Evolutionary conservation across 92 coral and sea anemone species (phyloP).

Genomic region (Chrysogorgia sp.): DNA sequence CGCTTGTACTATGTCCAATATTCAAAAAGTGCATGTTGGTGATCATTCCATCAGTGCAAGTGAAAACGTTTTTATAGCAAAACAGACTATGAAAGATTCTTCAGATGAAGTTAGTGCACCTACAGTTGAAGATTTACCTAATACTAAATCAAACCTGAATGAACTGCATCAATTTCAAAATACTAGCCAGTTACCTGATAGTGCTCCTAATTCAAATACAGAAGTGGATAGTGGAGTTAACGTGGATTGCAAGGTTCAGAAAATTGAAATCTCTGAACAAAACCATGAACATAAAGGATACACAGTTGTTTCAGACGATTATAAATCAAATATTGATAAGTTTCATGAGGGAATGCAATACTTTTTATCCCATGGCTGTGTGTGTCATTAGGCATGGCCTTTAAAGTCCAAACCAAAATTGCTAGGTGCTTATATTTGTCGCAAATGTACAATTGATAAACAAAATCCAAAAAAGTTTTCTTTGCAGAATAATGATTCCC

Average conservation of each 20-base stretch:
- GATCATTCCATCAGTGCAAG: neutral
- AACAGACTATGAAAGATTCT: no score
- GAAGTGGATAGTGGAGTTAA: no score
- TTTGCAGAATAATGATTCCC: constrained; percentile 67
- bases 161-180: no score
- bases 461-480: constrained; percentile 65
- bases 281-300: neutral
- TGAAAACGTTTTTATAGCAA: neutral
- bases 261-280: constrained; percentile 6
- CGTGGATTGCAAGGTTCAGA: no score
- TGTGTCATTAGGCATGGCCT: constrained; percentile 66
- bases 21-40: neutral
- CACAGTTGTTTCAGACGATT: no score
- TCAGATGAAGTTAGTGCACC: no score
- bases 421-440: constrained; percentile 64
- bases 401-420: constrained; percentile 49
- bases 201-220: no score
- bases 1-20: neutral
- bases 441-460: constrained; percentile 63
- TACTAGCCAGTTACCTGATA: no score
- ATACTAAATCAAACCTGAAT: no score
- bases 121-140: no score
- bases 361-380: constrained; percentile 49
- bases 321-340: neutral
- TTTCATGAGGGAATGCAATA: constrained; percentile 48